These are phyloP conservation scores for Liparis tanakae DNA, from an alignment of 2,797 vertebrate genomes.

Conservation along the genomic window DNA sequence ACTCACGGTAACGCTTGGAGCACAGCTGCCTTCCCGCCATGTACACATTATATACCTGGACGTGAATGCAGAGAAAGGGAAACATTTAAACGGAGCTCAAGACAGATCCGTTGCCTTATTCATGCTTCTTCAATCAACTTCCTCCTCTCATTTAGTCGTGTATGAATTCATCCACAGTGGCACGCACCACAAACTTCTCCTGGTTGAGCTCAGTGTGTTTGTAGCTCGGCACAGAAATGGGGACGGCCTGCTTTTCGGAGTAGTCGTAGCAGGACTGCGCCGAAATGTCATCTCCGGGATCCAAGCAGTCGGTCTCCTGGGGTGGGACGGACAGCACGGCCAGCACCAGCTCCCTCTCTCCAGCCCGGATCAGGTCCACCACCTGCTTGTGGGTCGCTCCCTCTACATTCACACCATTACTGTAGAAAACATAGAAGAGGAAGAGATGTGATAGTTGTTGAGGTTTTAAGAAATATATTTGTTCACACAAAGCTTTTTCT, in stretches of 20 bases:
- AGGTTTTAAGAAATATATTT: not conserved
- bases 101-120: not conserved
- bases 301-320: slow-evolving; percentile 92
- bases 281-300: slow-evolving; percentile 91
- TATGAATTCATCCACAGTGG: not conserved
- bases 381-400: slow-evolving; percentile 98
- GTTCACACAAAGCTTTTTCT: not conserved
- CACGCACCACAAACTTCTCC: slow-evolving; percentile 96
- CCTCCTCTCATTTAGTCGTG: not conserved
- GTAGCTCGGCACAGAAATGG: slow-evolving; percentile 97
- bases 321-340: slow-evolving; percentile 94
- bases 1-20: slow-evolving; percentile 95
- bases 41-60: slow-evolving; percentile 93
- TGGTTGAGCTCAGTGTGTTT: slow-evolving; percentile 95
- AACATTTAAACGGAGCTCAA: not conserved
- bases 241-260: slow-evolving; percentile 96
- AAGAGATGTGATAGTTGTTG: not conserved
- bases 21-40: slow-evolving; percentile 97
- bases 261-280: slow-evolving; percentile 97
- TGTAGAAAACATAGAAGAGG: slow-evolving; percentile 56
- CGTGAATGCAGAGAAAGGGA: not conserved
- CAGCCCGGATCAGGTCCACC: slow-evolving; percentile 96
- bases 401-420: slow-evolving; percentile 95
- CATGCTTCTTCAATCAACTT: slow-evolving; percentile 3
- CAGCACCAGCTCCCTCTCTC: slow-evolving; percentile 92